A percentile compares a stretch with the other conserved stretches of the same genome.
Conservation (phyloP, 2,888 invertebrate species). For the Drosophila koepferae region DNA sequence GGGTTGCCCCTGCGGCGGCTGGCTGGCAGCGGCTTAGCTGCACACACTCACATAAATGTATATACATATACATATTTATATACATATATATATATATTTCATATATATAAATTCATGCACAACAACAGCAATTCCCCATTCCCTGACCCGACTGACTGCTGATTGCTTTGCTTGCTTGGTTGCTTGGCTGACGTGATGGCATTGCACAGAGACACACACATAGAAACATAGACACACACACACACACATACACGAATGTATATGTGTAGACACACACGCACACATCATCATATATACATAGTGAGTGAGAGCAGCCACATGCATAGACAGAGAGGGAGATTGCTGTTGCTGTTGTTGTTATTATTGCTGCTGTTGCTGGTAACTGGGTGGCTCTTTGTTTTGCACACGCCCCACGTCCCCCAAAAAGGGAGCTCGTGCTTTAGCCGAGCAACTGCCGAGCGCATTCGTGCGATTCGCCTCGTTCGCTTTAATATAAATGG, state of each 20-base stretch:
- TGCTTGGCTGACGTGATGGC: constrained; percentile 76
- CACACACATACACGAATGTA: constrained; percentile 1
- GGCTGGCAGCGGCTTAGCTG: constrained; percentile 69
- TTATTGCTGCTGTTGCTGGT: constrained; percentile 51
- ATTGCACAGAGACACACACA: constrained; percentile 64
- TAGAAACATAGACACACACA: constrained; percentile 19
- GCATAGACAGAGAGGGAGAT: constrained; percentile 34
- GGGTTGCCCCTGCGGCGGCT: constrained; percentile 56
- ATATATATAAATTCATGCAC: constrained; percentile 41
- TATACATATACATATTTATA: constrained; percentile 14
- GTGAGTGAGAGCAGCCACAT: constrained; percentile 38
- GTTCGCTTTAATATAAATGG: constrained; percentile 61
- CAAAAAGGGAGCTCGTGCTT: constrained; percentile 41
- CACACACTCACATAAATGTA: constrained; percentile 39
- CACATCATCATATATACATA: constrained; percentile 14
- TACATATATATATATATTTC: constrained; percentile 21
- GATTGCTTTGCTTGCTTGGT: constrained; percentile 77
- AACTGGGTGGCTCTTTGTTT: constrained; percentile 73
- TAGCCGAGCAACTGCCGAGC: constrained; percentile 51
- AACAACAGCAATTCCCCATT: constrained; percentile 67
- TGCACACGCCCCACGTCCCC: constrained; percentile 52
- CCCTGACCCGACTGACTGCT: constrained; percentile 76
- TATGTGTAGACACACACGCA: constrained; percentile 7
- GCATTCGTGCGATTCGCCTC: constrained; percentile 53
- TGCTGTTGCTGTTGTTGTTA: constrained; percentile 26